Evolutionary conservation across 2,113 vertebrate genomes (phyloP), one percentile per base, ranked within the genome.

Genomic region (Toxostoma redivivum): DNA sequence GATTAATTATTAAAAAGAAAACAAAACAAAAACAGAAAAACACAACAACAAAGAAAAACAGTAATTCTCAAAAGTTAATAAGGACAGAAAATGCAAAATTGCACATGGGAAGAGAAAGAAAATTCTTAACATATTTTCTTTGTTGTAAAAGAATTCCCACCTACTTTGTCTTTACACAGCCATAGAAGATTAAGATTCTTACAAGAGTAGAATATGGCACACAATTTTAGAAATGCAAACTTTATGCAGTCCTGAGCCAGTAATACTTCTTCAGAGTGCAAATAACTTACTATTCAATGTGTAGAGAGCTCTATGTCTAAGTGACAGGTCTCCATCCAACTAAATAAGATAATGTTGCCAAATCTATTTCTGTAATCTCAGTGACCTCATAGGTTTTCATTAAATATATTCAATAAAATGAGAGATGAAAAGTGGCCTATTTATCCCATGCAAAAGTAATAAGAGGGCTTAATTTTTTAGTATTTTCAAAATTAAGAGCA

Each of bases 361-460:
- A 94, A 94, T 83, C 86, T 62, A 50, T 92, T 94, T 92, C 88
- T 92, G 81, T 86, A 92, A 89, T 78, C 96, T 81, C 69, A 47
- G 7, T 95, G 87, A 98, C 69, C 92, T 97, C 97, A 97, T 81
- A 88, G 70, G 79, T 97, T 97, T 97, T 97, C 90, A 96, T 96
- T 95, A 97, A 97, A 85, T 80, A 70, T 84, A 96, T 48, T 86
- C 73, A 95, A 90, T 73, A 88, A 92, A 96, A 93, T 15, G 27
- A 94, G 53, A 80, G 27, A 66, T 73, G 38, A 89, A 91, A 95
- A 94, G 69, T 66, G 51, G 19, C 30, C 51, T 80, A 60, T 84
- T 92, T 88, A 77, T 66, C n/a, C 83, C 48, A 53, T 25, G 28
- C 58, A 88, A 44, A 73, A 94, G 44, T 78, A 91, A 48, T 69